These are phyloP conservation scores for Formicarius rufipectus DNA, from an alignment of 2,113 vertebrate genomes.

Conservation along the genomic window DNA sequence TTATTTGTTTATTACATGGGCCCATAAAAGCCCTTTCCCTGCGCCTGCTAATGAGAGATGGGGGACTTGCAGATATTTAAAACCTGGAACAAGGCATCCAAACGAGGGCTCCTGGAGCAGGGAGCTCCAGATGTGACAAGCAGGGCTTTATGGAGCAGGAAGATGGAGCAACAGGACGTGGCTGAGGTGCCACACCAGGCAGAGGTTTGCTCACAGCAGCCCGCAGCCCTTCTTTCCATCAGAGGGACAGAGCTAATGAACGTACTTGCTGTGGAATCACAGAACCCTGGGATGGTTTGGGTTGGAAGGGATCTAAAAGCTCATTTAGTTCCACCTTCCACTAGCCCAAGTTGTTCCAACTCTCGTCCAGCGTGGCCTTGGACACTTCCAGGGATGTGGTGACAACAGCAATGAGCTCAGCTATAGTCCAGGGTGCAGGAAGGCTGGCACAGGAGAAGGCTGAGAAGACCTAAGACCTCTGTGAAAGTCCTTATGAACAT, in stretches of 20 bases:
- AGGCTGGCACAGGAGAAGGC: not conserved
- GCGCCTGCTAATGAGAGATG: conserved; percentile 38
- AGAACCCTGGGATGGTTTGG: not conserved
- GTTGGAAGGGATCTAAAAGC: not conserved
- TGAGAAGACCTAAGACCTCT: not conserved
- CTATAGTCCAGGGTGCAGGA: not conserved
- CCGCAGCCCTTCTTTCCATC: not conserved
- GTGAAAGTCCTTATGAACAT: not conserved
- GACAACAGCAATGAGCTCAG: rapidly evolving
- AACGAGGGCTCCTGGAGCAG: conserved; percentile 26
- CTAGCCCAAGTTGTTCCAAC: not conserved
- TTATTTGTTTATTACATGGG: conserved; percentile 54
- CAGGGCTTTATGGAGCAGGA: not conserved
- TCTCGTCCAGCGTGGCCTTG: not conserved
- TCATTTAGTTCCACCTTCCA: no score
- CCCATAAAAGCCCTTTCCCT: conserved; percentile 37
- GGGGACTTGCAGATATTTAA: conserved; percentile 26
- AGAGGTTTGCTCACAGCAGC: not conserved
- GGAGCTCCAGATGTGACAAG: conserved; percentile 4
- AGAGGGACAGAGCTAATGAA: rapidly evolving
- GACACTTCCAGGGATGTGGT: not conserved
- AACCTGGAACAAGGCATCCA: conserved; percentile 33
- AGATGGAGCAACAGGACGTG: not conserved
- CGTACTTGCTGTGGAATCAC: no score
- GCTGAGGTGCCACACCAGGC: not conserved